Evolutionary conservation across 2,888 invertebrate genomes (phyloP).

Genomic region (Lycaena phlaeas): DNA sequence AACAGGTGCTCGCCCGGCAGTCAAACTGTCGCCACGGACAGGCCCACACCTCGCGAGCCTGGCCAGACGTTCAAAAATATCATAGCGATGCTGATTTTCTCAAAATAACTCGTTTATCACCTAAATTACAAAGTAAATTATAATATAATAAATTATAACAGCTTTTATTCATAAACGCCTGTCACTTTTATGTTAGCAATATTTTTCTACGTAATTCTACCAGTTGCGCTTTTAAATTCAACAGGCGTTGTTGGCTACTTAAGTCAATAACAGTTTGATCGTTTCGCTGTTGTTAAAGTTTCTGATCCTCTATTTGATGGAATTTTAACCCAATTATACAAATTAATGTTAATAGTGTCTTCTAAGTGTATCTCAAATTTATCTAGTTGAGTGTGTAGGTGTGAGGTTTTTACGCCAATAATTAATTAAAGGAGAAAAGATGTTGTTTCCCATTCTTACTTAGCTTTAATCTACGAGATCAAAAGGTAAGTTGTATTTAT

Average conservation of each 20-base stretch:
- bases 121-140: too few relatives aligned
- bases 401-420: neutral
- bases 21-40: slow-evolving; percentile 39
- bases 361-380: neutral
- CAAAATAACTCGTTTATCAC: slow-evolving; percentile 31
- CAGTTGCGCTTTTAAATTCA: slow-evolving; percentile 44
- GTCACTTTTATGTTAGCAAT: slow-evolving; percentile 25
- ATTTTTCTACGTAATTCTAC: slow-evolving; percentile 15
- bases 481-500: neutral
- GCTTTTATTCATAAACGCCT: slow-evolving; percentile 27
- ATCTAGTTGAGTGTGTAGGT: neutral
- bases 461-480: neutral
- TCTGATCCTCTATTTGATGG: slow-evolving; percentile 25
- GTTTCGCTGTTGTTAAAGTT: slow-evolving; percentile 27
- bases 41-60: slow-evolving; percentile 25
- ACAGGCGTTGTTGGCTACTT: slow-evolving; percentile 38
- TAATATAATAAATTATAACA: slow-evolving; percentile 15
- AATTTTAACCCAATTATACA: slow-evolving; percentile 5
- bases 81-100: slow-evolving; percentile 33
- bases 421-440: neutral
- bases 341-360: neutral
- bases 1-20: slow-evolving; percentile 68
- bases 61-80: slow-evolving; percentile 17
- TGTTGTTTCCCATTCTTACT: neutral
- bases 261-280: neutral